A percentile compares a stretch with the other conserved stretches of the same genome.
Conservation (phyloP, 2,797 vertebrate species). For the Enteromius afrohamiltoni region DNA sequence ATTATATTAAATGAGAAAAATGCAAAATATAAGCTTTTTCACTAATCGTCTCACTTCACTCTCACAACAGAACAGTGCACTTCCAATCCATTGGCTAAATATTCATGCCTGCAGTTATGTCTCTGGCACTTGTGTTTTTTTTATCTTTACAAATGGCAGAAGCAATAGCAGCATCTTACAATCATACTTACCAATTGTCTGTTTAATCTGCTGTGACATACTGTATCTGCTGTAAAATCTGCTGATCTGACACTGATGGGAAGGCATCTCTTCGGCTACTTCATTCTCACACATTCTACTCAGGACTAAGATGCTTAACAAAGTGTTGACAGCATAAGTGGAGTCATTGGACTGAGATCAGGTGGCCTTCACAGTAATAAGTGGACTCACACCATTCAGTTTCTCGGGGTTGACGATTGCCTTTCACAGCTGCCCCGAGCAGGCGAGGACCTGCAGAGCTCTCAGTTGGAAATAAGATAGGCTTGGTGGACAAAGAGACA, state of each 20-base stretch:
- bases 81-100: not conserved
- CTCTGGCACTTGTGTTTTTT: not conserved
- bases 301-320: slow-evolving; percentile 73
- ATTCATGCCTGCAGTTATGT: not conserved
- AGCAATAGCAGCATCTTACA: not conserved
- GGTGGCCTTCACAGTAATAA: slow-evolving; percentile 66
- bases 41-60: not conserved
- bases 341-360: slow-evolving; percentile 70
- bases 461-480: slow-evolving; percentile 74
- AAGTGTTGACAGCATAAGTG: slow-evolving; percentile 81
- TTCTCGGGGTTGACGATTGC: slow-evolving; percentile 62
- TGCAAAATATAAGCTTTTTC: not conserved
- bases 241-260: slow-evolving; percentile 27
- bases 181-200: not conserved
- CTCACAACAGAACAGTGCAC: not conserved
- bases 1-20: not conserved
- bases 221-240: slow-evolving; percentile 12
- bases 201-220: not conserved
- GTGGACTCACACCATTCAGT: slow-evolving; percentile 70
- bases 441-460: slow-evolving; percentile 60
- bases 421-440: slow-evolving; percentile 54
- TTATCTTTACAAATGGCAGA: not conserved
- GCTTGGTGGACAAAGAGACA: slow-evolving; percentile 63
- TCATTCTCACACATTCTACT: slow-evolving; percentile 60
- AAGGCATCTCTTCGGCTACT: slow-evolving; percentile 41